Conservation (phyloP, 2,797 vertebrate species). For the Myotis findleyi region DNA sequence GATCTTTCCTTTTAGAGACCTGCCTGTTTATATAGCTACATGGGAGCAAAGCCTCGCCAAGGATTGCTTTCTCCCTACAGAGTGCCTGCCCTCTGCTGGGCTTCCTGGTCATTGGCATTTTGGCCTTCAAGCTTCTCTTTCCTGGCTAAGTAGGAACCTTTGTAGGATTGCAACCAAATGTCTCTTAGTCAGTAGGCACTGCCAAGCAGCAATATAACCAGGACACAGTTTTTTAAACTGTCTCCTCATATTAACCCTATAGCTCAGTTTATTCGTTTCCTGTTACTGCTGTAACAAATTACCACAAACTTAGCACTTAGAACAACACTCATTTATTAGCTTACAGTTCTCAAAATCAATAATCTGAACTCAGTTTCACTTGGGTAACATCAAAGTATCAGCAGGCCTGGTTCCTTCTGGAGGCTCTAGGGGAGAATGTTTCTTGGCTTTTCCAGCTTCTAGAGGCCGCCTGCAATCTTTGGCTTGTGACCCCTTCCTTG, state of each 20-base stretch:
- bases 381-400: neutral
- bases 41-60: neutral
- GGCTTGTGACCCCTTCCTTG: neutral
- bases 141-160: neutral
- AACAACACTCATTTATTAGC: neutral
- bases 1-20: conserved; percentile 3
- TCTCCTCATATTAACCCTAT: conserved; percentile 30
- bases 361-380: conserved; percentile 9
- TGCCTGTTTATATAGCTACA: neutral
- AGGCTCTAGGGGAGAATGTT: neutral
- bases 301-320: conserved; percentile 19
- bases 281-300: conserved; percentile 23
- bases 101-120: neutral
- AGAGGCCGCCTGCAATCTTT: neutral
- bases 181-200: neutral
- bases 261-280: neutral
- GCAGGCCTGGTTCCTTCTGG: neutral
- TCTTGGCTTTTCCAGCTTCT: neutral
- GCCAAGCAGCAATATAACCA: neutral
- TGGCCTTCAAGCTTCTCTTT: neutral
- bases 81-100: conserved; percentile 68
- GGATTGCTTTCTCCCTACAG: conserved; percentile 1
- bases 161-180: neutral
- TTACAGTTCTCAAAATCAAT: neutral
- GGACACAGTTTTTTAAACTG: neutral